Percentiles rank a stretch among this genome's conserved stretches.
Conservation (phyloP, 2,888 invertebrate genomes). For the Coelinius sp. region DNA sequence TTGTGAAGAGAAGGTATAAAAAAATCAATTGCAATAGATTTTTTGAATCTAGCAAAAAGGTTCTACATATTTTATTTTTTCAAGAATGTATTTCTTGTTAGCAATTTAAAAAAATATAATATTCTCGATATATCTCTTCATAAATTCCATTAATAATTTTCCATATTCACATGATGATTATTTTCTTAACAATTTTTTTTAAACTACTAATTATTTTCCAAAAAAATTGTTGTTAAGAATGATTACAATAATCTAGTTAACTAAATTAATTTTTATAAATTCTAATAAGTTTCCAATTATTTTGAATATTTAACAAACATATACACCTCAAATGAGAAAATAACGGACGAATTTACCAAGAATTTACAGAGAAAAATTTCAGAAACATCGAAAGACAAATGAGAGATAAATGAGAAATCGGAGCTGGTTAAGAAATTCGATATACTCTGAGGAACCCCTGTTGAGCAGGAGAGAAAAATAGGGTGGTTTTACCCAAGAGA, state of each 20-base stretch:
- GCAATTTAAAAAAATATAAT: too few relatives aligned
- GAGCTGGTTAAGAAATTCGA: slow-evolving; percentile 33
- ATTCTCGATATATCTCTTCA: too few relatives aligned
- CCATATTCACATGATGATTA: too few relatives aligned
- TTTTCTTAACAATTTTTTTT: too few relatives aligned
- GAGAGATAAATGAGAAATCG: slow-evolving; percentile 24
- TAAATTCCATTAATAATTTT: too few relatives aligned
- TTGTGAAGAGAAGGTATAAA: too few relatives aligned
- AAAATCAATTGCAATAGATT: background rate
- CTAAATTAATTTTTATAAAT: background rate
- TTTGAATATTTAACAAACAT: background rate
- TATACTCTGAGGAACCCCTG: slow-evolving; percentile 40
- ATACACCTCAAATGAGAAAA: background rate
- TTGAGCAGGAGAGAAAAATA: slow-evolving; percentile 5
- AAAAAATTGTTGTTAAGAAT: too few relatives aligned
- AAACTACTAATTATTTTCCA: too few relatives aligned
- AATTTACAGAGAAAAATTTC: slow-evolving; percentile 2
- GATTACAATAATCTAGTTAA: too few relatives aligned
- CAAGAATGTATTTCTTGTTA: too few relatives aligned
- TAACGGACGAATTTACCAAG: slow-evolving; percentile 1
- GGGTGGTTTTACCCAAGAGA: slow-evolving; percentile 45
- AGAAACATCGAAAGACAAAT: slow-evolving; percentile 2
- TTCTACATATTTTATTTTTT: too few relatives aligned
- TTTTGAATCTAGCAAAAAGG: too few relatives aligned
- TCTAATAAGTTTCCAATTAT: background rate